Conservation (phyloP, 35 echinoderm and acorn worm genomes). For the Anneissia japonica region DNA sequence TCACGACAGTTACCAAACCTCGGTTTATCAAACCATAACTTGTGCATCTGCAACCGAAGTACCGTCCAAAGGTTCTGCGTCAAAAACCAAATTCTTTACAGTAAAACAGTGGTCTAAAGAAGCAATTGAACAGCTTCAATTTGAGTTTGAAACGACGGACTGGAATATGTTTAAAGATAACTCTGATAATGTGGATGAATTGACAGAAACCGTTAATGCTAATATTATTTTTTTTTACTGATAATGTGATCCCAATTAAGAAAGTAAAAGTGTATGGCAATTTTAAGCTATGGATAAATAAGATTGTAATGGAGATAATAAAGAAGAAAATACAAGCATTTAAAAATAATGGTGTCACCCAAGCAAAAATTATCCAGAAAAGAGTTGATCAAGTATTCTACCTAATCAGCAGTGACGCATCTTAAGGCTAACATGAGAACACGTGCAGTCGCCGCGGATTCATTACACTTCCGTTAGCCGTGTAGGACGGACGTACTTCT, state of each 20-base stretch:
- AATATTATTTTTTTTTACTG: slow-evolving; percentile 50
- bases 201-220: slow-evolving; percentile 23
- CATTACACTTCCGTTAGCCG: too few species aligned
- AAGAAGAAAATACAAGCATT: slow-evolving; percentile 35
- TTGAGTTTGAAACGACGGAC: slow-evolving; percentile 11
- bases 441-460: too few species aligned
- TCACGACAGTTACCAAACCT: slow-evolving; percentile 18
- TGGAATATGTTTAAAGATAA: slow-evolving; percentile 32
- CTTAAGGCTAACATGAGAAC: too few species aligned
- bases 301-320: slow-evolving; percentile 31
- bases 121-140: too few species aligned
- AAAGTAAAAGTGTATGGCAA: slow-evolving; percentile 40
- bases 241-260: slow-evolving; percentile 23
- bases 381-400: neutral
- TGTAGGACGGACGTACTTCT: too few species aligned
- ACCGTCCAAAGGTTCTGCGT: slow-evolving; percentile 28
- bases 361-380: slow-evolving; percentile 35
- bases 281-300: slow-evolving; percentile 56
- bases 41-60: slow-evolving; percentile 25
- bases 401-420: too few species aligned
- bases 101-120: slow-evolving; percentile 27
- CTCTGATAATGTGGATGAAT: slow-evolving; percentile 7
- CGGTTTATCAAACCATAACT: slow-evolving; percentile 21
- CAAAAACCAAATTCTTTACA: slow-evolving; percentile 17
- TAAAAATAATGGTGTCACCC: slow-evolving; percentile 3